Conservation (phyloP, 2,888 invertebrate species). For the Zygogramma bicolorata region DNA sequence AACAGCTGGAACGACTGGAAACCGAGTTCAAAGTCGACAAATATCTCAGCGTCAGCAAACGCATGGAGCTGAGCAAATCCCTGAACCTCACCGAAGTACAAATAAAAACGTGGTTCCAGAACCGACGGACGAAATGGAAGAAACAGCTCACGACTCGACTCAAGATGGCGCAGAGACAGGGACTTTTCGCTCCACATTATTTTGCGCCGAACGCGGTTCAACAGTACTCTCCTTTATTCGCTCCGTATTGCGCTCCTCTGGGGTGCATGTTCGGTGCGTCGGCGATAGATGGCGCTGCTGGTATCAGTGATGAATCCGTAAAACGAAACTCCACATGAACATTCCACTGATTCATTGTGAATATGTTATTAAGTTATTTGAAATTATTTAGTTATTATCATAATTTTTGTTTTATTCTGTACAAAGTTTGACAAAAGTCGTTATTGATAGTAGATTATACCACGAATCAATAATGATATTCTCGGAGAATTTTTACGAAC, state of each 20-base stretch:
- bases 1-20: constrained; percentile 91
- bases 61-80: constrained; percentile 92
- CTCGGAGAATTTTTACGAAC: too few relatives aligned
- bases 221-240: constrained; percentile 74
- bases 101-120: constrained; percentile 94
- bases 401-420: neutral
- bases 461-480: too few relatives aligned
- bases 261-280: constrained; percentile 73
- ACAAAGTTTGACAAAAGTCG: neutral
- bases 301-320: neutral
- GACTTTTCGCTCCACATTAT: constrained; percentile 79
- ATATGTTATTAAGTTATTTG: neutral
- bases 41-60: constrained; percentile 94
- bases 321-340: neutral
- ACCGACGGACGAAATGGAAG: constrained; percentile 96
- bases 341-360: neutral
- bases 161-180: constrained; percentile 90
- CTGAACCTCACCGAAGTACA: constrained; percentile 93
- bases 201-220: constrained; percentile 70
- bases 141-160: constrained; percentile 92
- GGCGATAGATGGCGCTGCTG: constrained; percentile 64
- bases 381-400: constrained; percentile 4
- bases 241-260: constrained; percentile 74
- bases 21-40: constrained; percentile 96
- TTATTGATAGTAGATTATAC: neutral